Percentiles rank a stretch among this genome's conserved stretches.
These are phyloP conservation scores for Nannobrachium achirus DNA, from an alignment of 2,113 vertebrate genomes.

Conservation along the genomic window DNA sequence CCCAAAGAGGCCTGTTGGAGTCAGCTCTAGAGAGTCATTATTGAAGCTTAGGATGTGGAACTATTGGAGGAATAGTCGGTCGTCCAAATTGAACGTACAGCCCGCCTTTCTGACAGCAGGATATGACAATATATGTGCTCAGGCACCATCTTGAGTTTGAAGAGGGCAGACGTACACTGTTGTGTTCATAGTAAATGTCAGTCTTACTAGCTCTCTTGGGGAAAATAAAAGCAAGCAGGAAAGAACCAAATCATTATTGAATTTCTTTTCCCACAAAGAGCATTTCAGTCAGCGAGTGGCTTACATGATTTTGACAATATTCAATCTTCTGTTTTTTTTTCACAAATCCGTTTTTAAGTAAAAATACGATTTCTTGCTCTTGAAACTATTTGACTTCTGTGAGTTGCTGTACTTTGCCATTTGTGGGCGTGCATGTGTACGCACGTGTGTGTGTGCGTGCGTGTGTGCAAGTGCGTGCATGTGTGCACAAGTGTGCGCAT, in stretches of 20 bases:
- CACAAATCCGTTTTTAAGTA: slow-evolving; percentile 3
- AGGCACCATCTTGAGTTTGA: slow-evolving; percentile 46
- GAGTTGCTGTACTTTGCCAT: neutral
- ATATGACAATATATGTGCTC: slow-evolving; percentile 47
- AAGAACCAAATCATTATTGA: neutral
- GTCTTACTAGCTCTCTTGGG: slow-evolving; percentile 41
- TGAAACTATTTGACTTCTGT: neutral
- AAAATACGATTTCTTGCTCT: neutral
- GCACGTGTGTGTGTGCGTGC: slow-evolving; percentile 18
- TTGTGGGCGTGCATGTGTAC: neutral
- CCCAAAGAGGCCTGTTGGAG: slow-evolving; percentile 47
- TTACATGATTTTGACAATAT: slow-evolving; percentile 29
- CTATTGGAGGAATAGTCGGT: slow-evolving; percentile 34
- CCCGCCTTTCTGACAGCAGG: slow-evolving; percentile 57
- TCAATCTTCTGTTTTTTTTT: slow-evolving; percentile 14
- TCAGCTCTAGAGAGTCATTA: slow-evolving; percentile 56
- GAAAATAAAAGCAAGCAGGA: slow-evolving; percentile 42
- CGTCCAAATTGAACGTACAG: slow-evolving; percentile 42
- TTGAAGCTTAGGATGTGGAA: slow-evolving; percentile 40
- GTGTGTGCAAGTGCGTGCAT: neutral
- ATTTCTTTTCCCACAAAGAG: slow-evolving; percentile 11
- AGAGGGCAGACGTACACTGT: slow-evolving; percentile 44
- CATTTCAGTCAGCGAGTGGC: slow-evolving; percentile 32
- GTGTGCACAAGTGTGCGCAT: neutral
- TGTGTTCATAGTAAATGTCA: slow-evolving; percentile 74